Evolutionary conservation across 2,888 invertebrate genomes (phyloP).

Genomic region (Deilephila porcellus): DNA sequence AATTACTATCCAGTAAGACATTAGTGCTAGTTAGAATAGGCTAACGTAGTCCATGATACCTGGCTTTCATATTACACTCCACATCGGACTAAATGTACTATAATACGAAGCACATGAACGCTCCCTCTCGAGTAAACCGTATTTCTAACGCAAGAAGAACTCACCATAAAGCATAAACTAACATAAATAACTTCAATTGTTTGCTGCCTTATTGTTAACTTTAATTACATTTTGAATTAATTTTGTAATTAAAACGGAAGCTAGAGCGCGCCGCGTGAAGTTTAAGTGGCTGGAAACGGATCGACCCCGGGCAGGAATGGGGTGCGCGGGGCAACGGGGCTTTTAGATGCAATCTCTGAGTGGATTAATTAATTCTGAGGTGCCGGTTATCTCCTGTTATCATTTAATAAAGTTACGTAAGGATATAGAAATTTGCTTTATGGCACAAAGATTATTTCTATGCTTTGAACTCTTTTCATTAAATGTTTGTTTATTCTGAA

Average conservation of each 20-base stretch:
- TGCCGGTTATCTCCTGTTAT: conserved; percentile 84
- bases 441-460: conserved; percentile 50
- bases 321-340: conserved; percentile 64
- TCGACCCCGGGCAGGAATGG: conserved; percentile 69
- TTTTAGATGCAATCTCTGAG: conserved; percentile 84
- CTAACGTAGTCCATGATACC: not conserved
- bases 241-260: conserved; percentile 86
- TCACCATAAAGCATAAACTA: conserved; percentile 83
- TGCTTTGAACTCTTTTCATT: conserved; percentile 26
- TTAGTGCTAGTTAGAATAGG: too few species aligned
- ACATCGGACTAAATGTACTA: not conserved
- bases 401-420: conserved; percentile 82
- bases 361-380: conserved; percentile 85
- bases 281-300: conserved; percentile 85
- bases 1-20: too few species aligned
- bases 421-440: conserved; percentile 70
- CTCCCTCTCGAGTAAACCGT: conserved; percentile 58
- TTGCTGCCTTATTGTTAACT: conserved; percentile 86
- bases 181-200: conserved; percentile 86
- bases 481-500: conserved; percentile 2
- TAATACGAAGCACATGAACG: not conserved
- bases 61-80: not conserved
- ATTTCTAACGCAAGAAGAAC: conserved; percentile 63
- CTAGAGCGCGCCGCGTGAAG: conserved; percentile 85
- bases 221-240: conserved; percentile 86